A percentile compares a stretch with the other conserved stretches of the same genome.
phyloP scores from a whole-genome alignment of 2,113 vertebrate genomes.

The Synodontis membranacea region DNA sequence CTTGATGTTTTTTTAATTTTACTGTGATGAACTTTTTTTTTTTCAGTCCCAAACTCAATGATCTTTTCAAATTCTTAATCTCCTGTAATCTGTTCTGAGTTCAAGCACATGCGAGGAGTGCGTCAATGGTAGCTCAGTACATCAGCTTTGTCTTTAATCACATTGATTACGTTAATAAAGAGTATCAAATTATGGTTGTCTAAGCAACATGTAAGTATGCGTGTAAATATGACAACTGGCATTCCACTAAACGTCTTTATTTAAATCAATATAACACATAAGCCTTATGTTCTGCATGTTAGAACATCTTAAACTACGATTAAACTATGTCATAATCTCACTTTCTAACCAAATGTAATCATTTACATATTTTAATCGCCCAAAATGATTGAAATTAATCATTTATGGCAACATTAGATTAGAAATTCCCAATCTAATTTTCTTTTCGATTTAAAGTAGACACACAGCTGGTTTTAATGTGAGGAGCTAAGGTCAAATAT shows the following conservation, averaged over 20 bases:
- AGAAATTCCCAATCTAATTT: background rate
- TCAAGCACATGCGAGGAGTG: background rate
- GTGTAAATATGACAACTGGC: background rate
- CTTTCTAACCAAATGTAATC: background rate
- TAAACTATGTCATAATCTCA: background rate
- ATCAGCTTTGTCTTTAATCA: background rate
- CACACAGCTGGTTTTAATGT: constrained; percentile 8
- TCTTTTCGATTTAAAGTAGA: background rate
- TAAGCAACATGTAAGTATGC: no score
- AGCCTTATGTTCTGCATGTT: background rate
- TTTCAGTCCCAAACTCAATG: background rate
- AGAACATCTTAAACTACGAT: background rate
- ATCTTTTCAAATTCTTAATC: background rate
- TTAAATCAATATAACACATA: background rate
- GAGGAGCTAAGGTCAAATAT: background rate
- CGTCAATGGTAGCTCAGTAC: background rate
- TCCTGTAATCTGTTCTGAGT: background rate
- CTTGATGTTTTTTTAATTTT: no score
- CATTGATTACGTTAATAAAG: background rate
- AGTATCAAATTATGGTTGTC: no score
- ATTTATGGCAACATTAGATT: background rate
- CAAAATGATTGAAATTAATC: background rate
- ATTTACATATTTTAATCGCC: background rate
- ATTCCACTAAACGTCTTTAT: background rate
- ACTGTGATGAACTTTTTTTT: no score